Evolutionary conservation across 2,888 invertebrate species (phyloP), one percentile per base, ranked within the genome.

Genomic region (Acrobeloides nanus): DNA sequence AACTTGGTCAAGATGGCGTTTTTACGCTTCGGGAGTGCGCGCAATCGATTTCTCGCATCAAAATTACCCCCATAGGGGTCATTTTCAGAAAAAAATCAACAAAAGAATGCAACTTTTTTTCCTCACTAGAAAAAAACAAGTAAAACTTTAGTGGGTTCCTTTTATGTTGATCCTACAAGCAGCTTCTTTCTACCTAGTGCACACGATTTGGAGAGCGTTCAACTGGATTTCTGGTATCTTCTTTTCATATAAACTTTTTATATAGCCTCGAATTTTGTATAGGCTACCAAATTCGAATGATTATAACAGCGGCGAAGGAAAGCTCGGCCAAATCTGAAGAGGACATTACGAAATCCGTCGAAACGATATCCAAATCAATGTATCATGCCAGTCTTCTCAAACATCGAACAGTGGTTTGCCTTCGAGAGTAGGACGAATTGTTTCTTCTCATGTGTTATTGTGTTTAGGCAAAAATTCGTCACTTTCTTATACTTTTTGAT

Each of bases 81-180:
- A n/a, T n/a, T n/a, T n/a, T n/a, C n/a, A n/a, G n/a, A n/a, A n/a
- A n/a, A n/a, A n/a, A n/a, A n/a, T n/a, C n/a, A n/a, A n/a, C n/a
- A n/a, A n/a, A n/a, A n/a, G n/a, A n/a, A n/a, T n/a, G n/a, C n/a
- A n/a, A n/a, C n/a, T n/a, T n/a, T n/a, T n/a, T n/a, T n/a, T n/a
- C n/a, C n/a, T n/a, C n/a, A n/a, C n/a, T n/a, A n/a, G n/a, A n/a
- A n/a, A n/a, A n/a, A n/a, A n/a, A n/a, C n/a, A n/a, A n/a, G n/a
- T 7, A 7, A 15, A 1, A 42, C 52, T 54, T 39, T 21, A 55
- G 64, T 73, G 73, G 73, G 72, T 71, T 10, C 70, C 68, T 18
- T 73, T 73, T 44, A 63, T 73, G 26, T 58, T 73, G 35, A 67
- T 66, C 4, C 52, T 67, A 27, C 61, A 65, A 38, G 73, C 72